These are phyloP conservation scores for Phoxinus phoxinus DNA, from an alignment of 2,113 vertebrate species.

Conservation along the genomic window DNA sequence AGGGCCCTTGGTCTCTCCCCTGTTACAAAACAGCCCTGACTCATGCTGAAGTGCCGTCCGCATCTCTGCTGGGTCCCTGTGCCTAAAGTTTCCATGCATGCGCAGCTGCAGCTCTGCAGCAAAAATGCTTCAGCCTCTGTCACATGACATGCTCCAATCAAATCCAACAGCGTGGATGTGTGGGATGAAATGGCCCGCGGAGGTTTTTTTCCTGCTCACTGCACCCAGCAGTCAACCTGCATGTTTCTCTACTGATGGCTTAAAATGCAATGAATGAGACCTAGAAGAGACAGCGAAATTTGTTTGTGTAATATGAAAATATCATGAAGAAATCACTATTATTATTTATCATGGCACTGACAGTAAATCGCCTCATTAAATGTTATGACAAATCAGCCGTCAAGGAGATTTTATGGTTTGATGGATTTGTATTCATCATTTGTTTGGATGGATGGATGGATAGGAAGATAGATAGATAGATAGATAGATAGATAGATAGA, in stretches of 20 bases:
- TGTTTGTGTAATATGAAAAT: neutral
- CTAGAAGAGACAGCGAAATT: too few relatives aligned
- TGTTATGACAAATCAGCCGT: neutral
- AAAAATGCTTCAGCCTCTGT: conserved; percentile 38
- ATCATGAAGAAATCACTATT: neutral
- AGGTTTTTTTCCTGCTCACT: conserved; percentile 35
- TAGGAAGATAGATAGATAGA: conserved; percentile 29
- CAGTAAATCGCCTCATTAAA: neutral
- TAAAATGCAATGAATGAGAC: neutral
- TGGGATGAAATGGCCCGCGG: conserved; percentile 47
- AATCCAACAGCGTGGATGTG: conserved; percentile 28
- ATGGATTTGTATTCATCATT: neutral
- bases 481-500: conserved; percentile 10
- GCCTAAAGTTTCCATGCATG: conserved; percentile 8
- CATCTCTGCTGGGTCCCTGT: conserved; percentile 57
- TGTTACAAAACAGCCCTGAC: conserved; percentile 72
- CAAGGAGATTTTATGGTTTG: neutral
- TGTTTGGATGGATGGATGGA: neutral
- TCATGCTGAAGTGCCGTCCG: conserved; percentile 62
- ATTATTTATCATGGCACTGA: neutral
- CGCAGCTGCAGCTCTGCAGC: conserved; percentile 35
- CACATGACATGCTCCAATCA: conserved; percentile 51
- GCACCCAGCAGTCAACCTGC: conserved; percentile 37
- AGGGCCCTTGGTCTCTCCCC: conserved; percentile 54
- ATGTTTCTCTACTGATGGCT: conserved; percentile 23